Evolutionary conservation across 2,797 vertebrate genomes (phyloP), one percentile per base, ranked within the genome.

Genomic region (Margarornis squamiger): DNA sequence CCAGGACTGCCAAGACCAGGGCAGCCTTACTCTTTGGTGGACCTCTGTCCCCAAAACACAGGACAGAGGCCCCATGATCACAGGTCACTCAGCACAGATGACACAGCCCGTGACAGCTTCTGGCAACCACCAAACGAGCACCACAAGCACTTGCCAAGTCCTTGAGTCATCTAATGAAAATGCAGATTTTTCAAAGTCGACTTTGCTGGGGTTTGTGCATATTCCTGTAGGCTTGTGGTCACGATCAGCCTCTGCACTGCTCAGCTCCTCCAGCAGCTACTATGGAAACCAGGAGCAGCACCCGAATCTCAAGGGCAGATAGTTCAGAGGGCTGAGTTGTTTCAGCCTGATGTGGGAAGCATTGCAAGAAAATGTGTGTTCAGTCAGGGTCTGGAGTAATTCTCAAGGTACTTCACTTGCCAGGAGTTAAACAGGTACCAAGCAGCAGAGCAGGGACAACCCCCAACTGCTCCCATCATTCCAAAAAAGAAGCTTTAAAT

Each of bases 251-350:
- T 86, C 68, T 15, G 4, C 1, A 0, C 88, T 63, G 74, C 94
- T 95, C 86, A 49, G 87, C 94, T 91, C 85, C 91, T 92, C 70
- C 77, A 61, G 71, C 75, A 92, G 91, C 93, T 95, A 65, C 92
- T 93, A 86, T 94, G 93, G 95, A 96, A 92, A 95, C 91, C 72
- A 38, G 86, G 77, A 95, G 91, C 79, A 76, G 92, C 88, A 85
- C 68, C 96, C 3, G 3, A 5, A 85, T 32, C 86, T 43, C 94
- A 49, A 84, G 92, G 93, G 83, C 91, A 94, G 48, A 49, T 0
- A 79, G 90, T 79, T 94, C 90, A 87, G 71, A 75, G 75, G 38
- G 21, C 1, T 70, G 90, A 74, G 45, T 39, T 85, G 21, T 10
- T 62, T 30, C 86, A 92, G 21, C 41, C 62, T 4, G 18, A 59